Evolutionary conservation across 2,797 vertebrate genomes (phyloP), one percentile per base, ranked within the genome.

Genomic region (Sebastes elongatus): DNA sequence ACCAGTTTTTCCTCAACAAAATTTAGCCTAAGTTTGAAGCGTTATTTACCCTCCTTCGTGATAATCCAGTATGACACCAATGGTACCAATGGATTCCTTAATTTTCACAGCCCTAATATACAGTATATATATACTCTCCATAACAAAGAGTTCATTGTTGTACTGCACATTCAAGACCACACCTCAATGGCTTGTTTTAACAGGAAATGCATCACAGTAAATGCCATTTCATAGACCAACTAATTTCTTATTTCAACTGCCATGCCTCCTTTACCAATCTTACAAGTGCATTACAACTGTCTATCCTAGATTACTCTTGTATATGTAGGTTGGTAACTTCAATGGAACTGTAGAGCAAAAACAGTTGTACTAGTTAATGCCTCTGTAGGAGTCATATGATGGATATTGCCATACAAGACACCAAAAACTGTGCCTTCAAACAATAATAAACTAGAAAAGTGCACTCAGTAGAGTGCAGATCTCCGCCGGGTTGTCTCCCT

Each of bases 401-500:
- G 27, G 11, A 49, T 59, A 30, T n/a, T 46, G 27, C 70, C 4
- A 23, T 7, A 38, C 32, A 32, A 10, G 7, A 49, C 62, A 74
- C 9, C 52, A 28, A 75, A 81, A 71, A 16, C 16, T 60, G 67
- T 82, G 82, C 71, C 69, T 74, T 78, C 5, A 57, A 28, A 52
- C 42, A 80, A n/a, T 4, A 30, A 33, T 22, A 16, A 1, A 10
- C 55, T 56, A 13, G 10, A 23, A 25, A 13, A 14, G 22, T 56
- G 53, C 22, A 22, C n/a, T 22, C 52, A 53, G 52, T 53, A 22
- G 52, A 53, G n/a, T 52, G 49, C 52, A 25, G 53, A 56, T 25
- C 53, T 56, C 53, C 6, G 10, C 53, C 10, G 5, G 53, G 53
- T 55, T 28, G 56, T 59, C 56, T 27, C 25, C 14, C 25, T 27